These are phyloP conservation scores for Tipula lateralis DNA, from an alignment of 2,888 invertebrate genomes.

Conservation along the genomic window DNA sequence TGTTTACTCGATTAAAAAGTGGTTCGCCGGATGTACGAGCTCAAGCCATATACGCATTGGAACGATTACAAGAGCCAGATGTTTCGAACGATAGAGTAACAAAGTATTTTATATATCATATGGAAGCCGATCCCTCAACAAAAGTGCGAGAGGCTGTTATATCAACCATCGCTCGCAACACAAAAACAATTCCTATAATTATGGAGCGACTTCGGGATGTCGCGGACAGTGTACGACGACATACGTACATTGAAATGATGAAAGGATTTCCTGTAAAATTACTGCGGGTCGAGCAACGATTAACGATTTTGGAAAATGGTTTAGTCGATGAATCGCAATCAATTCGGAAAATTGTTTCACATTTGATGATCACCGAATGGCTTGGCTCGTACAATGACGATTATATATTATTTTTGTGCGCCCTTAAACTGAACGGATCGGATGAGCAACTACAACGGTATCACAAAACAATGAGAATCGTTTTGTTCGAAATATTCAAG, in stretches of 20 bases:
- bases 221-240: conserved; percentile 65
- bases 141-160: conserved; percentile 68
- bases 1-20: conserved; percentile 54
- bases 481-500: conserved; percentile 55
- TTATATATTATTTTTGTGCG: conserved; percentile 65
- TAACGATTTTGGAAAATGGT: conserved; percentile 58
- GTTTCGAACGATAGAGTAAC: conserved; percentile 72
- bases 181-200: conserved; percentile 64
- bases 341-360: conserved; percentile 50
- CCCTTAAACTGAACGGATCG: conserved; percentile 67
- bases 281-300: conserved; percentile 61
- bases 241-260: conserved; percentile 50
- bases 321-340: conserved; percentile 57
- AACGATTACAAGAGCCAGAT: conserved; percentile 73
- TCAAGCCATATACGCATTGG: conserved; percentile 72
- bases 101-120: conserved; percentile 63
- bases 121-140: conserved; percentile 70
- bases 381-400: conserved; percentile 65
- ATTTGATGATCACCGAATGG: conserved; percentile 67
- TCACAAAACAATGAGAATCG: conserved; percentile 52
- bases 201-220: conserved; percentile 70
- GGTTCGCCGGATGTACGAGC: conserved; percentile 69
- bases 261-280: conserved; percentile 46
- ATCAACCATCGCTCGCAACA: conserved; percentile 67
- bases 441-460: conserved; percentile 59